Evolutionary conservation across 1,140 invertebrate genomes (phyloP), one percentile per base, ranked within the genome.

Genomic region (Apis laboriosa): DNA sequence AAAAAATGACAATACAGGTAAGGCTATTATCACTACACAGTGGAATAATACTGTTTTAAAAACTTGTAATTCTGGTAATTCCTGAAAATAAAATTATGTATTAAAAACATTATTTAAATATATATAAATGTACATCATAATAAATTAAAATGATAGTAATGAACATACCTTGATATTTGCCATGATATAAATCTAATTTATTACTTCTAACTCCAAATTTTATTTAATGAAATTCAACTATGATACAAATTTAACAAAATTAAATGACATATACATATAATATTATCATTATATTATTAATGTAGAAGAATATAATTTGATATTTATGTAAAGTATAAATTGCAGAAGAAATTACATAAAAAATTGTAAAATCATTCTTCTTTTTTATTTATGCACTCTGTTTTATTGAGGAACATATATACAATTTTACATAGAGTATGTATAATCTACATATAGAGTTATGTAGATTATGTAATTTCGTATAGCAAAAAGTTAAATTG

Each of bases 1-100:
- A 80, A 95, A 94, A 68, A 95, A 95, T 28, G 92, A 88, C 49
- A 92, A 56, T 19, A 94, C 90, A 55, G 94, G 94, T 68, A 92
- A 88, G 15, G 92, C 85, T 56, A 94, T 92, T 80, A 95, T 94
- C 24, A 93, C 53, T 24, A 94, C 21, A 78, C 92, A 94, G 70
- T 95, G 91, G 68, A 92, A 86, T 12, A 95, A 82, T 24, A 94
- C 93, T 73, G 92, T 93, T 83, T 90, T 92, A 74, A 94, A 94
- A 9, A 92, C 87, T 84, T 93, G 89, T 55, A 92, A 53, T 86
- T 94, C 94, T 24, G 90, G 84, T 49, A 84, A 34, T 76, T 93
- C 92, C 93, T 93, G 77, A 61, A 92, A 91, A 34, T 80, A 70
- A 66, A 82, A 21, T 24, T 64, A 15, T 17, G 60, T 17, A 17